These are phyloP conservation scores for Haliclystus octoradiatus DNA, from an alignment of 30 jellyfish, hydroid and myxozoan species.

Conservation along the genomic window DNA sequence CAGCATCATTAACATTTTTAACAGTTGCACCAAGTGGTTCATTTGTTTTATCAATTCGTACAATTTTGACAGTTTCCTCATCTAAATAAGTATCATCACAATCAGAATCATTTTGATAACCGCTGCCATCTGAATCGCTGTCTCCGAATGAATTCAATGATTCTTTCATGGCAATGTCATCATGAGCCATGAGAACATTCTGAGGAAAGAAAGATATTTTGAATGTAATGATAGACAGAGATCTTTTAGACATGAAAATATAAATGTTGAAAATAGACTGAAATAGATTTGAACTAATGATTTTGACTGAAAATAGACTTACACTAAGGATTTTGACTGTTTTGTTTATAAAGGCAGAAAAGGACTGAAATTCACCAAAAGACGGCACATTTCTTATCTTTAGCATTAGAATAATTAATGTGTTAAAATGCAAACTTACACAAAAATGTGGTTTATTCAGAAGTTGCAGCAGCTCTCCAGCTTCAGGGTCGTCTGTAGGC, in stretches of 20 bases:
- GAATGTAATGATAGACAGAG: slow-evolving; percentile 7
- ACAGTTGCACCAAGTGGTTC: slow-evolving; percentile 98
- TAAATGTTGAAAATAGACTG: too few species aligned
- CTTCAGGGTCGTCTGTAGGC: slow-evolving; percentile 21
- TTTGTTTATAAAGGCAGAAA: too few species aligned
- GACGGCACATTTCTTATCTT: not conserved
- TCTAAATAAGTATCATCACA: slow-evolving; percentile 24
- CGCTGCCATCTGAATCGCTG: slow-evolving; percentile 21
- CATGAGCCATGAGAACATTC: slow-evolving; percentile 62
- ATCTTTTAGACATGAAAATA: too few species aligned
- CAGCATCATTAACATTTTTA: slow-evolving; percentile 92
- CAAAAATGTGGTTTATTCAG: slow-evolving; percentile 23
- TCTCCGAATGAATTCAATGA: slow-evolving; percentile 34
- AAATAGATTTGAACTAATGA: too few species aligned
- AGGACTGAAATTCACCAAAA: too few species aligned
- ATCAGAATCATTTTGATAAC: slow-evolving; percentile 6
- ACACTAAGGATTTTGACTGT: too few species aligned
- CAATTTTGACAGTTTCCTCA: slow-evolving; percentile 70
- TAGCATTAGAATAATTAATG: not conserved
- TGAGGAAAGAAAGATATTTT: slow-evolving; percentile 10
- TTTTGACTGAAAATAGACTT: too few species aligned
- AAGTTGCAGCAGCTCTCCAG: slow-evolving; percentile 25
- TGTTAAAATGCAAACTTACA: slow-evolving; percentile 16
- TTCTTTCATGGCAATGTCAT: slow-evolving; percentile 69
- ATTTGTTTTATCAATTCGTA: slow-evolving; percentile 80